phyloP scores from a whole-genome alignment of 2,113 vertebrate species.

The Phrynocephalus versicolor region DNA sequence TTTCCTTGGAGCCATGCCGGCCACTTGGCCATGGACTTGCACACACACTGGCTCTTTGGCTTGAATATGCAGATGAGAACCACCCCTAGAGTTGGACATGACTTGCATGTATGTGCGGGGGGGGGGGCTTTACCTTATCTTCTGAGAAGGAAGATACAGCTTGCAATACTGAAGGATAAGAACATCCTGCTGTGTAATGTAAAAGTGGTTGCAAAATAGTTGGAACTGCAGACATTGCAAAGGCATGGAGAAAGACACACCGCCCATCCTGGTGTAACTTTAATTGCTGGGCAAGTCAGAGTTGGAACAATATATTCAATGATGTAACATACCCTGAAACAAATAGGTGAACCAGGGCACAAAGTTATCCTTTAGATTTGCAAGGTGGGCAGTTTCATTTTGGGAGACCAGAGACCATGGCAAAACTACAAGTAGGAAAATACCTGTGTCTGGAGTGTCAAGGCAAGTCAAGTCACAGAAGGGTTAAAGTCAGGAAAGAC shows the following conservation, averaged over 20 bases:
- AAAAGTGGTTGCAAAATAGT: constrained; percentile 33
- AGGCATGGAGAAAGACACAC: constrained; percentile 17
- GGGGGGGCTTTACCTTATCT: no score
- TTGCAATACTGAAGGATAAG: neutral
- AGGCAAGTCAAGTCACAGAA: neutral
- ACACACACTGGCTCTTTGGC: no score
- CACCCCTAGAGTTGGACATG: no score
- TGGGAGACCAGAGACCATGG: neutral
- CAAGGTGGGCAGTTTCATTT: neutral
- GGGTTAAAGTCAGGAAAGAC: neutral
- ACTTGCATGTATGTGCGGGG: no score
- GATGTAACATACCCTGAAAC: rapidly evolving
- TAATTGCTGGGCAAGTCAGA: neutral
- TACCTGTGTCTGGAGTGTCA: neutral
- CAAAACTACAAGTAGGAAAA: neutral
- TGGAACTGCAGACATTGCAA: neutral
- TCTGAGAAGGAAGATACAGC: rapidly evolving
- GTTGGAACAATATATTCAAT: neutral
- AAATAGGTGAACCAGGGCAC: neutral
- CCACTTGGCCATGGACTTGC: no score
- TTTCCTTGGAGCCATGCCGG: no score
- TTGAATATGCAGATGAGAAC: no score
- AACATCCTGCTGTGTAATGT: neutral
- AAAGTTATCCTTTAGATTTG: neutral
- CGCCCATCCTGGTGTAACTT: neutral